Base-by-base conservation (phyloP, 2,888 invertebrate species). In the Eucriotettix oculatus region DNA sequence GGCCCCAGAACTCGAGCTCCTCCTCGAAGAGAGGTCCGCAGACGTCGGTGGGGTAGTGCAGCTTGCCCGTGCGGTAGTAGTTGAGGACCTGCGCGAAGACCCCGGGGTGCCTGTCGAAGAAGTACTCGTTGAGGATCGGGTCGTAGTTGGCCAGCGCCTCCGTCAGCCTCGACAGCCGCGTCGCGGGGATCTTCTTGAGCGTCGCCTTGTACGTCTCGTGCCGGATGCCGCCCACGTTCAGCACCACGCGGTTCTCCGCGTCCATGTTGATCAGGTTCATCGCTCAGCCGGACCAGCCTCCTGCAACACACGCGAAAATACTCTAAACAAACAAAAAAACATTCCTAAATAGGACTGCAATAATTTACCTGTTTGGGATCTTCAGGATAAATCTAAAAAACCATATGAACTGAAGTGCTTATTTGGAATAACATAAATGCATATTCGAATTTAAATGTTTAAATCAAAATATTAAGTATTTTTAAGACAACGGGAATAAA, bases 101-200 rank as follows among this genome's bases (percentile, higher is more conserved):
- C 59, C 95, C 96, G 43, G 96, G 96, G 78, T 97, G 96, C 68
- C 95, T 79, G 77, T 96, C 98, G 78, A 99, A 99, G 83, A 99
- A 99, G 80, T 97, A 99, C 79, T 99, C 99, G 77, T 99, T 98
- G 70, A 98, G 84, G 70, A 98, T 91, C 57, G 97, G 96, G 78
- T 99, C 99, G 79, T 99, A 99, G 79, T 98, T 99, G 72, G 95
- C 97, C 69, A 98, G 81, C 55, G 96, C 96, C 77, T 99, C 98
- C 64, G 94, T 95, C 66, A 96, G 82, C 65, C 95, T 79, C 58
- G 96, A 96, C 66, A 97, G 80, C 65, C 96, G 79, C 59, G 96
- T 97, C 70, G 96, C 96, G 48, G 96, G 96, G 72, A 96, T 97
- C 80, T 97, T 97, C 79, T 95, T 95, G 70, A 96, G 77, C 65